A percentile compares a stretch with the other conserved stretches of the same genome.
phyloP scores from a whole-genome alignment of 1,140 invertebrate genomes.

The Drosophila lowei region DNA sequence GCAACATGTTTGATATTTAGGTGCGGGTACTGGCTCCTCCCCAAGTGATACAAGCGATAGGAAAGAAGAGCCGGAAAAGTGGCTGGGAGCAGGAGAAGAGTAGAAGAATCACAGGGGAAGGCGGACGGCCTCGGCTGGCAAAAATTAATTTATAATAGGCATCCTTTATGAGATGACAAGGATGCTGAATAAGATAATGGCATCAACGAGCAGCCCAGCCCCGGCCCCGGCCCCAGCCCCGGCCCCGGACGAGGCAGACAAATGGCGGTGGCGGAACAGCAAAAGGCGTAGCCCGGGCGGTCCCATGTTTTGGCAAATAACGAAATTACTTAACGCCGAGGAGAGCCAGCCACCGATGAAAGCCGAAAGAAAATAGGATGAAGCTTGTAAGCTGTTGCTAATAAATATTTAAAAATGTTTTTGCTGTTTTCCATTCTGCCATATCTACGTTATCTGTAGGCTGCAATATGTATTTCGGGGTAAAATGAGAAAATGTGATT shows the following conservation, averaged over 20 bases:
- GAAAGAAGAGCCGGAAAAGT: slow-evolving; percentile 30
- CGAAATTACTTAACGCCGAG: slow-evolving; percentile 71
- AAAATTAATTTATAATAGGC: slow-evolving; percentile 83
- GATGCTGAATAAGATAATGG: slow-evolving; percentile 80
- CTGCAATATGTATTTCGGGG: slow-evolving; percentile 11
- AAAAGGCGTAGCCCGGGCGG: slow-evolving; percentile 44
- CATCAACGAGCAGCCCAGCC: slow-evolving; percentile 60
- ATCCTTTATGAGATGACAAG: slow-evolving; percentile 82
- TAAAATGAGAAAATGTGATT: slow-evolving; percentile 69
- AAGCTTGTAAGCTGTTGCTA: slow-evolving; percentile 74
- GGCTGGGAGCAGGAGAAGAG: slow-evolving; percentile 6
- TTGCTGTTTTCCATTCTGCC: slow-evolving; percentile 4
- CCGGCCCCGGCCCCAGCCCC: background rate
- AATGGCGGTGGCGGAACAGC: slow-evolving; percentile 47
- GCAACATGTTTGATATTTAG: slow-evolving; percentile 64
- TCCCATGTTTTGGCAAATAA: slow-evolving; percentile 75
- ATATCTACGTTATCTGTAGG: background rate
- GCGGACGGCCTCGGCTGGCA: slow-evolving; percentile 59
- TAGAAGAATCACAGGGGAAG: background rate
- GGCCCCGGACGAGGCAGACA: slow-evolving; percentile 38
- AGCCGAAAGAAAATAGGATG: slow-evolving; percentile 54
- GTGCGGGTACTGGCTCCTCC: slow-evolving; percentile 23
- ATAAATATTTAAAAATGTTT: slow-evolving; percentile 81
- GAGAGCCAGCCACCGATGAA: slow-evolving; percentile 30
- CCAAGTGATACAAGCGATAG: slow-evolving; percentile 65